Evolutionary conservation across 2,888 invertebrate genomes (phyloP).

Genomic region (Chromoteleia sp.): DNA sequence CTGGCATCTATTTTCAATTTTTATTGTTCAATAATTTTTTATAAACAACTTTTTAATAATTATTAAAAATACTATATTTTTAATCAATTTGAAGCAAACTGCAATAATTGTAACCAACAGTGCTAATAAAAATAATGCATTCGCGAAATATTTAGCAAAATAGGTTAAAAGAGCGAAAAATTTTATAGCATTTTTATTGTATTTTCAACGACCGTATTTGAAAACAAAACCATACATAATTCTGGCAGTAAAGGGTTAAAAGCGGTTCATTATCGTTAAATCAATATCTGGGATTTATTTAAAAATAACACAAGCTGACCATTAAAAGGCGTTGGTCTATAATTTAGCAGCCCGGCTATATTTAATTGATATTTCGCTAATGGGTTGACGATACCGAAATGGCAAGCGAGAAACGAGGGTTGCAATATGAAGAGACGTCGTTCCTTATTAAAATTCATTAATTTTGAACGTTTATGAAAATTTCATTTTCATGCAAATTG

Average conservation of each 20-base stretch:
- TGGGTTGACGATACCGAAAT: slow-evolving; percentile 71
- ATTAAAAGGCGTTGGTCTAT: slow-evolving; percentile 1
- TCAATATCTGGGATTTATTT: slow-evolving; percentile 13
- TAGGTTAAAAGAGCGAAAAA: too few relatives aligned
- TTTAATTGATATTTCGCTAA: slow-evolving; percentile 76
- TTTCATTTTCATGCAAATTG: slow-evolving; percentile 84
- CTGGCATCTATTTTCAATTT: too few relatives aligned
- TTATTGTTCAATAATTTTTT: too few relatives aligned
- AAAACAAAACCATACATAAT: too few relatives aligned
- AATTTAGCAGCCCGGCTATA: slow-evolving; percentile 25
- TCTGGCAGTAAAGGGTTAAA: slow-evolving; percentile 1
- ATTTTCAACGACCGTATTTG: too few relatives aligned
- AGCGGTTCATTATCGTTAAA: slow-evolving; percentile 26
- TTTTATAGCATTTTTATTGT: too few relatives aligned
- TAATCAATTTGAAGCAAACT: too few relatives aligned
- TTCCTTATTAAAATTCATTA: slow-evolving; percentile 84
- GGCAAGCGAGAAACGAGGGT: slow-evolving; percentile 62
- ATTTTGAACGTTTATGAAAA: slow-evolving; percentile 81
- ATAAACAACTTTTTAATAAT: too few relatives aligned
- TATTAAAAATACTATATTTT: too few relatives aligned
- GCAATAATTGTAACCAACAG: too few relatives aligned
- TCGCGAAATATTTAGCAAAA: too few relatives aligned
- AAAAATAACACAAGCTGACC: slow-evolving; percentile 18
- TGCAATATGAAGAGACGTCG: slow-evolving; percentile 70
- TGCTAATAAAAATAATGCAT: too few relatives aligned